These are phyloP conservation scores for Catalaphyllia jardinei DNA, from an alignment of 64 coral and sea anemone genomes.

Conservation along the genomic window DNA sequence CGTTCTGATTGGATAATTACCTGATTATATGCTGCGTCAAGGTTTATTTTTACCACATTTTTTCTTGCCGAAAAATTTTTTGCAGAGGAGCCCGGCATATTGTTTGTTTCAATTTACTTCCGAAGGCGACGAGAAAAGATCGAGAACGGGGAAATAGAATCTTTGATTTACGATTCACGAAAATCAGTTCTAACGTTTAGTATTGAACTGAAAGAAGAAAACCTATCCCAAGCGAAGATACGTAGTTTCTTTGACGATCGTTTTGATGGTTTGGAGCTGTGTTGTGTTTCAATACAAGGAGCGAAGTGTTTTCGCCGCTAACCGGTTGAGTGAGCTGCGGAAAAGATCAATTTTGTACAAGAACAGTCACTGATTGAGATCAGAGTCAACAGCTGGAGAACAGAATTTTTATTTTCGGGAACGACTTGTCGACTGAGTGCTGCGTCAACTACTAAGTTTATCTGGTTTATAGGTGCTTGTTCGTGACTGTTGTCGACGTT, in stretches of 20 bases:
- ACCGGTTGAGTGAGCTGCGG: background rate
- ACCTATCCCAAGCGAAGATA: slow-evolving; percentile 1
- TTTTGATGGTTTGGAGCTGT: background rate
- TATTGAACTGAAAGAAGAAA: background rate
- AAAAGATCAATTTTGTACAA: slow-evolving; percentile 2
- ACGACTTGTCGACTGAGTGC: background rate
- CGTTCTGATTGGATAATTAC: slow-evolving; percentile 10
- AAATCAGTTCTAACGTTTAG: background rate
- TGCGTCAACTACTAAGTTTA: background rate
- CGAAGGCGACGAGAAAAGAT: background rate
- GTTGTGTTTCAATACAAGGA: slow-evolving; percentile 21
- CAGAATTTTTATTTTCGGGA: background rate
- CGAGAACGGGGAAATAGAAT: background rate
- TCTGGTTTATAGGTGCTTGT: background rate
- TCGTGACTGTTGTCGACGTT: slow-evolving; percentile 5
- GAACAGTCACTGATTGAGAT: slow-evolving; percentile 4
- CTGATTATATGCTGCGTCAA: slow-evolving; percentile 15
- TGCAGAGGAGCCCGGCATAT: background rate
- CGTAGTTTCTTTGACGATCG: background rate
- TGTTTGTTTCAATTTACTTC: slow-evolving; percentile 36
- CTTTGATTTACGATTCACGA: slow-evolving; percentile 10
- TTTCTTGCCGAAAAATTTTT: background rate
- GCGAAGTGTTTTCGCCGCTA: slow-evolving; percentile 8
- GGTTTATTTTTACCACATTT: slow-evolving; percentile 36
- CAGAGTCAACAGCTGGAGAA: background rate